Evolutionary conservation across 2,888 invertebrate species (phyloP), one percentile per base, ranked within the genome.

Genomic region (Pristionchus japonicus): DNA sequence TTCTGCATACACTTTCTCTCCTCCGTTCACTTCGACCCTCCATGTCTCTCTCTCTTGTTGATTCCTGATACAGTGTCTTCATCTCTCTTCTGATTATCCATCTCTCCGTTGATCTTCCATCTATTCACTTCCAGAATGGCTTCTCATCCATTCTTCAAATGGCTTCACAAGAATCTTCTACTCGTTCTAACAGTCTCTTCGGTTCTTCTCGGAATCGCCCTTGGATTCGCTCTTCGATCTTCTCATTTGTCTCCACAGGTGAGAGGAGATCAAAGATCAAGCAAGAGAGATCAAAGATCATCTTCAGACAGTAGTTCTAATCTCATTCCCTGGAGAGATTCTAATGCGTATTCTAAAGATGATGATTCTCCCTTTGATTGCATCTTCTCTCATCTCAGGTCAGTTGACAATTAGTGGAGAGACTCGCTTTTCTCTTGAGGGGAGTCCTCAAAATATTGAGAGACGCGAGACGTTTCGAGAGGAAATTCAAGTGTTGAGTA

Each of bases 291-390:
- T 64, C 27, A 70, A 43, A 34, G 57, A 77, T 34, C 23, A 86
- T 43, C 13, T 90, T 57, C 89, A 96, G 89, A 95, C 96, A 67
- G 95, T 96, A 88, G 95, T 96, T 95, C 95, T 96, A 74, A 95
- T 96, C 89, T 95, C 96, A 80, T 96, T 96, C 93, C 96, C 96
- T 1, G 96, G 96, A 93, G 96, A 96, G 91, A 95, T 96, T 15
- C 95, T 96, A 88, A 96, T 96, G 96, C 95, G 96, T 89, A 95
- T 96, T 94, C 95, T 96, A 88, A 96, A 96, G 95, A 96, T 96
- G 96, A 96, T 96, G 92, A 96, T 96, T 91, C 95, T 96, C 40
- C 96, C 96, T 13, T 95, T 96, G 86, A 96, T 96, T 91, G 95
- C 96, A 77, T 96, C 96, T 52, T 96, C 96, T 87, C 95, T 96